Conservation (phyloP, 2,888 invertebrate genomes). For the Syritta pipiens region DNA sequence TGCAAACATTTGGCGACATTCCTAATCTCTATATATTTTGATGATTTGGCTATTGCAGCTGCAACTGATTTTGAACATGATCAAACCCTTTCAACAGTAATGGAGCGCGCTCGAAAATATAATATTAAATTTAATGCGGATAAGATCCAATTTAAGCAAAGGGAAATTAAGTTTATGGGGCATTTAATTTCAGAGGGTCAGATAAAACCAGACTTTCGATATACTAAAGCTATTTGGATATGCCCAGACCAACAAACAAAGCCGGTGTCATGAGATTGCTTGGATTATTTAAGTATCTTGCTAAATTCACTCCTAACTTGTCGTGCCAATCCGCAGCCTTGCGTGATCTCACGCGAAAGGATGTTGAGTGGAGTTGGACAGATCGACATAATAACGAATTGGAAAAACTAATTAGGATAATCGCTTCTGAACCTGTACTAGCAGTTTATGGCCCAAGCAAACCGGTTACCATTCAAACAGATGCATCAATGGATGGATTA, state of each 20-base stretch:
- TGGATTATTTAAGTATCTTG: slow-evolving; percentile 63
- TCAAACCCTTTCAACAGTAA: slow-evolving; percentile 30
- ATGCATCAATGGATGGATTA: slow-evolving; percentile 68
- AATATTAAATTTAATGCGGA: slow-evolving; percentile 71
- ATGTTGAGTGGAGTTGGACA: slow-evolving; percentile 45
- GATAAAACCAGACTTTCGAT: slow-evolving; percentile 44
- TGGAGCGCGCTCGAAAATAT: slow-evolving; percentile 46
- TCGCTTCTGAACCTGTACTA: slow-evolving; percentile 34
- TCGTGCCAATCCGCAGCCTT: slow-evolving; percentile 41
- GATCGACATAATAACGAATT: slow-evolving; percentile 17
- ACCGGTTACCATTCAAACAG: slow-evolving; percentile 72
- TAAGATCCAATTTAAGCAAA: slow-evolving; percentile 70
- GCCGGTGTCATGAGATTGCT: slow-evolving; percentile 45
- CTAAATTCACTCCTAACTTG: slow-evolving; percentile 66
- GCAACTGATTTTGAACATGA: slow-evolving; percentile 58
- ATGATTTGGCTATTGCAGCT: slow-evolving; percentile 72
- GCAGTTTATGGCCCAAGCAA: slow-evolving; percentile 58
- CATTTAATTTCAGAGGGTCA: slow-evolving; percentile 67
- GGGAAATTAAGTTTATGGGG: slow-evolving; percentile 71
- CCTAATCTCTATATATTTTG: slow-evolving; percentile 72
- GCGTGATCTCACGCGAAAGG: slow-evolving; percentile 43
- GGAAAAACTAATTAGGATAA: slow-evolving; percentile 1
- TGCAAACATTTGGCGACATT: slow-evolving; percentile 72
- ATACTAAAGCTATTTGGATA: slow-evolving; percentile 55
- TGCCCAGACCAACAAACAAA: slow-evolving; percentile 36